Evolutionary conservation across 2,113 vertebrate genomes (phyloP).

Genomic region (Amblyornis subalaris): DNA sequence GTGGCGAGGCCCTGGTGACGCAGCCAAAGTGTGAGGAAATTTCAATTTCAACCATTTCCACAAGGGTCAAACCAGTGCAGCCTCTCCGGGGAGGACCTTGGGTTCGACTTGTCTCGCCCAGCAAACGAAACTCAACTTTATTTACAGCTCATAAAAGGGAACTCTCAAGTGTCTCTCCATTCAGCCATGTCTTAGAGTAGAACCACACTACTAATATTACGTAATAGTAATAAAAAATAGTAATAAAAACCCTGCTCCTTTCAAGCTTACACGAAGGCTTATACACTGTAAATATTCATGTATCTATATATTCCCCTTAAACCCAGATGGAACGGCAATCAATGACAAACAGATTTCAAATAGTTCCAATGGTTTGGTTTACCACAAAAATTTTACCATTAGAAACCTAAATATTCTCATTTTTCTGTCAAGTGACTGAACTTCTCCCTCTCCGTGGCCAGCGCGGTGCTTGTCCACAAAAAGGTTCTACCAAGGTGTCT

Average conservation of each 20-base stretch:
- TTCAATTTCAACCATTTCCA: not conserved
- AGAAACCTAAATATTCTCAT: not conserved
- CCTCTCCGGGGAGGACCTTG: not conserved
- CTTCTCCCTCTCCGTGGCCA: not conserved
- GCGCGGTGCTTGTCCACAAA: not conserved
- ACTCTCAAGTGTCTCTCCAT: not conserved
- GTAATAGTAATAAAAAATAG: not conserved
- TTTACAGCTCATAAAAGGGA: not conserved
- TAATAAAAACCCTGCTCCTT: not conserved
- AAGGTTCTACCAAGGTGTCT: not conserved
- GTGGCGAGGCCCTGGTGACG: not conserved
- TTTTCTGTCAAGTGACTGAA: not conserved
- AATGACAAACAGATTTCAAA: not conserved
- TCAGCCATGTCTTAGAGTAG: not conserved
- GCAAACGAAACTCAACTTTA: not conserved
- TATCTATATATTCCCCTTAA: not conserved
- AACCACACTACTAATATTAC: not conserved
- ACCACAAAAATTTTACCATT: not conserved
- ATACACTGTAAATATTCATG: not conserved
- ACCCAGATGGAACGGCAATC: not conserved
- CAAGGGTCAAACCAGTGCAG: not conserved
- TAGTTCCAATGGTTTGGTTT: not conserved
- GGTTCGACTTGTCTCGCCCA: not conserved
- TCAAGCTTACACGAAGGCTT: not conserved
- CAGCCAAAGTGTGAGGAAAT: not conserved